These are phyloP conservation scores for Drepana falcataria DNA, from an alignment of 2,888 invertebrate species.

Conservation along the genomic window DNA sequence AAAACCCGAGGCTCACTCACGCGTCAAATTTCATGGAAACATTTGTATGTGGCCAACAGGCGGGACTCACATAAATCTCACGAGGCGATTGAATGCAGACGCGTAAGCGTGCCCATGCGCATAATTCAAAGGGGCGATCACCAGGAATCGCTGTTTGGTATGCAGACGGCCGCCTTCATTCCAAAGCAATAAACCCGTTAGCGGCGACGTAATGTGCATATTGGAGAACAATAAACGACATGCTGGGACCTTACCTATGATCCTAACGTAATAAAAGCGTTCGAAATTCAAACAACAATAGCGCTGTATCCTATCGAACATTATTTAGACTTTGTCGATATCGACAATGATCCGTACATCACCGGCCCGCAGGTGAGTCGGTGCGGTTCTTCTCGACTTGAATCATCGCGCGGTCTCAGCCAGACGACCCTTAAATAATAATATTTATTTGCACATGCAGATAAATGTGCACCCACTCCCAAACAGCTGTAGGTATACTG, in stretches of 20 bases:
- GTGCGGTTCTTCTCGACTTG: conserved; percentile 38
- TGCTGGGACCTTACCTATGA: conserved; percentile 18
- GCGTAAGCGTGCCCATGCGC: conserved; percentile 66
- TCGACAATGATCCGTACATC: conserved; percentile 25
- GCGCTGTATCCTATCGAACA: conserved; percentile 5
- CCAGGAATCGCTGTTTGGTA: conserved; percentile 71
- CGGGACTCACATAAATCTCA: conserved; percentile 63
- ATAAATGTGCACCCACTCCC: conserved; percentile 31
- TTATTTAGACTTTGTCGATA: conserved; percentile 23
- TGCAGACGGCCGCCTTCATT: conserved; percentile 69
- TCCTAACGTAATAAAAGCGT: neutral
- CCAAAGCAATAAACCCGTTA: conserved; percentile 73
- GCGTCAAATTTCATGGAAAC: conserved; percentile 56
- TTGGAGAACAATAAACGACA: conserved; percentile 41
- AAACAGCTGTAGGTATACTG: conserved; percentile 15
- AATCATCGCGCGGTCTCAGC: conserved; percentile 32
- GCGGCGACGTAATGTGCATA: conserved; percentile 65
- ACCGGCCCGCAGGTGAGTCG: conserved; percentile 47
- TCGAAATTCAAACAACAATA: conserved; percentile 4
- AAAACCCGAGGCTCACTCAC: conserved; percentile 37
- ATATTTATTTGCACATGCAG: conserved; percentile 70
- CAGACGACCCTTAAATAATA: conserved; percentile 42
- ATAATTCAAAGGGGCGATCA: conserved; percentile 75
- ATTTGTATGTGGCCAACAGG: conserved; percentile 53
- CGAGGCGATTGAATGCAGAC: conserved; percentile 66